Evolutionary conservation across 2,113 vertebrate genomes (phyloP).

Genomic region (Indri indri): DNA sequence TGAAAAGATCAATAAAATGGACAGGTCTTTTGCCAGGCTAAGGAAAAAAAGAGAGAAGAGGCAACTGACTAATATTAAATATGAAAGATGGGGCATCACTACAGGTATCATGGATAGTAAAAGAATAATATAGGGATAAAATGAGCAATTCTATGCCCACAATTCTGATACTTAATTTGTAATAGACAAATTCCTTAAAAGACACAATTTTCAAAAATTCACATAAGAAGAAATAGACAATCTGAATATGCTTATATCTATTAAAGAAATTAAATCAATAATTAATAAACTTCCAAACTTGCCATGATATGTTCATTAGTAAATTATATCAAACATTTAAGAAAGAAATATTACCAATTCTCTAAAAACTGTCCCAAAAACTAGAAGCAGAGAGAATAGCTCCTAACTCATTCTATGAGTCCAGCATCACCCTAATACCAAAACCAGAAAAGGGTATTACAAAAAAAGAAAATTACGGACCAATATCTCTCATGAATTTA

Average conservation of each 20-base stretch:
- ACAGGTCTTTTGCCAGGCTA: neutral
- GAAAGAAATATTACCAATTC: neutral
- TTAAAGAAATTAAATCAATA: too few species aligned
- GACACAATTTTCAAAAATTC: neutral
- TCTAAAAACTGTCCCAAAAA: neutral
- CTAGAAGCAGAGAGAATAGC: neutral
- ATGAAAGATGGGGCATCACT: neutral
- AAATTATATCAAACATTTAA: neutral
- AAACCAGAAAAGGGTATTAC: neutral
- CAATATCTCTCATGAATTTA: neutral
- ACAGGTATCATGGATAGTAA: neutral
- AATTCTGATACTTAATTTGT: neutral
- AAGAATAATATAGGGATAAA: too few species aligned
- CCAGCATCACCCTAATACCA: neutral
- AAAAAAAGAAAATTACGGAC: neutral
- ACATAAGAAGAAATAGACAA: neutral
- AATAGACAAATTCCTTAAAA: neutral
- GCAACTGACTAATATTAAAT: neutral
- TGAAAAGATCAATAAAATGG: too few species aligned
- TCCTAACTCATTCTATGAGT: neutral
- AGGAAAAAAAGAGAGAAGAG: neutral
- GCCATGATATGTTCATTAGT: too few species aligned
- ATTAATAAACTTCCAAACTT: too few species aligned
- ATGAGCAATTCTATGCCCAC: neutral
- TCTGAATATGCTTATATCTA: neutral